Evolutionary conservation across 2,113 vertebrate genomes (phyloP).

Genomic region (Tapirus terrestris): DNA sequence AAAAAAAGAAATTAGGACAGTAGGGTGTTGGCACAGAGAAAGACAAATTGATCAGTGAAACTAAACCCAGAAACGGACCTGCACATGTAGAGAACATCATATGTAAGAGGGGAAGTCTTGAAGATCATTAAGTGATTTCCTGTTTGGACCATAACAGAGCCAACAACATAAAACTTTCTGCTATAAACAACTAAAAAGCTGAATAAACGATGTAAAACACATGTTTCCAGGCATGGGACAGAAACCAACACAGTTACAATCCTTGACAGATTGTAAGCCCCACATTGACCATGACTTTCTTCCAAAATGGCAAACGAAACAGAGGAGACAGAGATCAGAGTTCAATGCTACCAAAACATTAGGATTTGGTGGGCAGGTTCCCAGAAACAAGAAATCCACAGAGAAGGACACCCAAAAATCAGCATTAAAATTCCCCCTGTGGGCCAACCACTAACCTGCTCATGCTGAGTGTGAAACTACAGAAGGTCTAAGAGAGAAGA

Average conservation of each 20-base stretch:
- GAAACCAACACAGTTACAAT: not conserved
- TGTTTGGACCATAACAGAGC: not conserved
- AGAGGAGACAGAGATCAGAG: not conserved
- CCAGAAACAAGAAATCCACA: not conserved
- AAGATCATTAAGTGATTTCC: not conserved
- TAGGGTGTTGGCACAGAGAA: not conserved
- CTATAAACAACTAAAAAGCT: not conserved
- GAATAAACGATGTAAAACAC: not conserved
- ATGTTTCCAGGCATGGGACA: not conserved
- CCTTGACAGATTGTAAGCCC: not conserved
- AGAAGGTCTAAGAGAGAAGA: not conserved
- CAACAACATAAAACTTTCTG: not conserved
- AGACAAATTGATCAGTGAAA: not conserved
- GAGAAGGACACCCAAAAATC: not conserved
- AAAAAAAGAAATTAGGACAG: not conserved
- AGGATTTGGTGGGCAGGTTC: not conserved
- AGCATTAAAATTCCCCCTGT: not conserved
- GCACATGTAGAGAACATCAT: not conserved
- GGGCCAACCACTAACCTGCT: not conserved
- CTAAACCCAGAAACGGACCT: not conserved
- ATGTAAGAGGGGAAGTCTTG: not conserved
- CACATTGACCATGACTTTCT: not conserved
- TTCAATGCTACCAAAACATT: not conserved
- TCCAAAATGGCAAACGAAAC: not conserved
- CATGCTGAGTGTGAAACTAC: no score